These are phyloP conservation scores for Dinomys branickii DNA, from an alignment of 2,113 vertebrate genomes.

Conservation along the genomic window DNA sequence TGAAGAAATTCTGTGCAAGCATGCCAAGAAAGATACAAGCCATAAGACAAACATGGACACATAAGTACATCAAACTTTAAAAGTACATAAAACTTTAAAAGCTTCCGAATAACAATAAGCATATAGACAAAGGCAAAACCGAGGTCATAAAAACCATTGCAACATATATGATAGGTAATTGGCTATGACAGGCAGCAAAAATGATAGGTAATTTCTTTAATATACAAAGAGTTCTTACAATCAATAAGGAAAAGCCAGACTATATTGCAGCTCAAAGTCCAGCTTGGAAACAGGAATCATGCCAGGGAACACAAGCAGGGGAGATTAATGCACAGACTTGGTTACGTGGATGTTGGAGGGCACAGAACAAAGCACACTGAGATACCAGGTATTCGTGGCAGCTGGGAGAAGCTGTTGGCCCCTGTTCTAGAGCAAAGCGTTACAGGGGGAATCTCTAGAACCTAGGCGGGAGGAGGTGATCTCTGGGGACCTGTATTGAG, in stretches of 20 bases:
- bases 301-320: not conserved
- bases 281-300: not conserved
- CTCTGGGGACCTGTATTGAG: not conserved
- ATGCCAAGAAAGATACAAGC: not conserved
- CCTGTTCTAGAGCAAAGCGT: not conserved
- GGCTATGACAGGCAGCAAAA: not conserved
- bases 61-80: not conserved
- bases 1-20: not conserved
- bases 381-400: not conserved
- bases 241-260: not conserved
- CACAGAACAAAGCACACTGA: not conserved
- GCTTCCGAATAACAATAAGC: slow-evolving; percentile 25
- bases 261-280: not conserved
- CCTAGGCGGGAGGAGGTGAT: too few relatives aligned
- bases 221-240: not conserved
- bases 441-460: not conserved
- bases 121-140: slow-evolving; percentile 6
- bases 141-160: not conserved
- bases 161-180: not conserved
- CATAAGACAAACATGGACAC: not conserved
- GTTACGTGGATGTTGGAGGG: not conserved
- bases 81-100: not conserved
- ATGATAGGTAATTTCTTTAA: not conserved
- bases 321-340: not conserved
- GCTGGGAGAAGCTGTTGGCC: not conserved